These are phyloP conservation scores for Petrocephalus microphthalmus DNA, from an alignment of 2,113 vertebrate species.

Conservation along the genomic window DNA sequence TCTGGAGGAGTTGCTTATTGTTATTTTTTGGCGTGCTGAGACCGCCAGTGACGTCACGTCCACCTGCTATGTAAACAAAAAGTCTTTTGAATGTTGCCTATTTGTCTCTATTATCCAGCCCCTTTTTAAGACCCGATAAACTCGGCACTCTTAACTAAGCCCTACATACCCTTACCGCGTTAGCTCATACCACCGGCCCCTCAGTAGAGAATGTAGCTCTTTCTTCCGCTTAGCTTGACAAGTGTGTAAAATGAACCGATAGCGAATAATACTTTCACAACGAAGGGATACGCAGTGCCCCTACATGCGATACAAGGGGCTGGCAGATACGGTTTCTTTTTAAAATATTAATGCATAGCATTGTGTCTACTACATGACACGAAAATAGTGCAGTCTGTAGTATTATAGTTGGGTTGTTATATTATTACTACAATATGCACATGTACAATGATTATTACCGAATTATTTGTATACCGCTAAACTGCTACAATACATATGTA, in stretches of 20 bases:
- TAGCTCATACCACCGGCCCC: not conserved
- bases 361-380: not conserved
- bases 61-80: conserved; percentile 82
- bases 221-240: not conserved
- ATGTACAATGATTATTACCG: not conserved
- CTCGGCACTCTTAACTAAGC: not conserved
- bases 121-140: not conserved
- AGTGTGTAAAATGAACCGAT: not conserved
- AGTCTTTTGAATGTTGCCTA: conserved; percentile 58
- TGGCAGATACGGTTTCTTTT: not conserved
- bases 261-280: not conserved
- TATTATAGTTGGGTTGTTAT: not conserved
- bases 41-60: conserved; percentile 75
- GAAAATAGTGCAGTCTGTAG: not conserved
- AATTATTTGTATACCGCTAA: not conserved
- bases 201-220: not conserved
- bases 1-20: conserved; percentile 52
- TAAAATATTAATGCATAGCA: not conserved
- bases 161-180: not conserved
- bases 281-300: not conserved
- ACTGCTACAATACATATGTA: not conserved
- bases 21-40: conserved; percentile 63
- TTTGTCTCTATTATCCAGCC: conserved; percentile 39
- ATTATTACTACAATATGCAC: not conserved
- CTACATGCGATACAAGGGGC: not conserved